phyloP scores from a whole-genome alignment of 2,113 vertebrate genomes.

The Isurus oxyrinchus region DNA sequence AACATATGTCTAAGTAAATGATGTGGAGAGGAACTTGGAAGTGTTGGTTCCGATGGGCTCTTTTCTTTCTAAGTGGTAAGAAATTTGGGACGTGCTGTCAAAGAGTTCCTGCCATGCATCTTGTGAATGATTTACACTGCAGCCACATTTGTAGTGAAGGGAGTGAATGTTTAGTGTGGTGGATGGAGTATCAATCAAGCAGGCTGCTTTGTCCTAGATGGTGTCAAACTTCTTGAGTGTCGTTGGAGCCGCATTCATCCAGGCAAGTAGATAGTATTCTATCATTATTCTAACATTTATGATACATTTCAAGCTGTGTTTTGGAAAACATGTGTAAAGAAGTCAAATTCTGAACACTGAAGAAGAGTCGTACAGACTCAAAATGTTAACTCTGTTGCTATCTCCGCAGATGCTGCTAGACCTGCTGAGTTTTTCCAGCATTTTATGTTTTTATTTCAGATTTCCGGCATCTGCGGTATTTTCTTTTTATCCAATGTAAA shows the following conservation, averaged over 20 bases:
- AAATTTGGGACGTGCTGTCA: background rate
- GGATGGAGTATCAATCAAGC: background rate
- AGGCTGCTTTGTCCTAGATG: background rate
- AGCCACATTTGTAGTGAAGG: background rate
- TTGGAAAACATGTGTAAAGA: background rate
- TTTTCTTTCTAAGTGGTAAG: background rate
- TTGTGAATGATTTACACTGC: background rate
- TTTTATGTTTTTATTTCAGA: no score
- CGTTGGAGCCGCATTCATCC: background rate
- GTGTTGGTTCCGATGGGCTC: background rate
- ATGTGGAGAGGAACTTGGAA: background rate
- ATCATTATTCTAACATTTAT: background rate
- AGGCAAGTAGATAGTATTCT: background rate
- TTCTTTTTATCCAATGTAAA: background rate
- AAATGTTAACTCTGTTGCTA: no score
- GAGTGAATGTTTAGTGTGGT: background rate
- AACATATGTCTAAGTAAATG: background rate
- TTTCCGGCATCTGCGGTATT: no score
- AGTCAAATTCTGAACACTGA: background rate
- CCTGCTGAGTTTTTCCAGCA: no score
- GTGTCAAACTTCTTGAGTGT: background rate
- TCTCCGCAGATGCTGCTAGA: no score
- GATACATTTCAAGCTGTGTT: background rate
- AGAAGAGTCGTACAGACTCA: no score
- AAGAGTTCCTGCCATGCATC: background rate